These are phyloP conservation scores for Varroa destructor DNA, from an alignment of 1,140 invertebrate species.

Conservation along the genomic window DNA sequence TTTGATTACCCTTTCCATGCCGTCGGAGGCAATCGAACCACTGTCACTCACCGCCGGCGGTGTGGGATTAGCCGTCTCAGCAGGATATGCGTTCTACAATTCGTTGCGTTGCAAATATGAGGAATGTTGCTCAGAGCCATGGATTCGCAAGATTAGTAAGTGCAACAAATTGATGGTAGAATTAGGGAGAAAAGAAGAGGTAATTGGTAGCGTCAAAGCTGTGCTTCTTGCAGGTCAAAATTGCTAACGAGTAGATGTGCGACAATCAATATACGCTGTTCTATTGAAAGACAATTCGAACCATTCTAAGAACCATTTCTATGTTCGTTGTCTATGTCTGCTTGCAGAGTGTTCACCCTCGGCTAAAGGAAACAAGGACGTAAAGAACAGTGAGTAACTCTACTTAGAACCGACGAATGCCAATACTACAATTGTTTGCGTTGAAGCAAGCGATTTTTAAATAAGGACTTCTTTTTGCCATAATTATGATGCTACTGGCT, in stretches of 20 bases:
- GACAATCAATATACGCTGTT: too few species aligned
- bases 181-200: too few species aligned
- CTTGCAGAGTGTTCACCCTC: constrained; percentile 2
- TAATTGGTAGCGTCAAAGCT: too few species aligned
- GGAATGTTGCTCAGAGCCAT: constrained; percentile 16
- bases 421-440: too few species aligned
- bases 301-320: not conserved
- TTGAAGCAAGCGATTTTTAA: too few species aligned
- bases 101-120: constrained; percentile 1
- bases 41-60: constrained; percentile 6
- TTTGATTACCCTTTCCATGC: not conserved
- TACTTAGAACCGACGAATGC: not conserved
- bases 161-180: not conserved
- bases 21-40: constrained; percentile 11
- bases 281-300: too few species aligned
- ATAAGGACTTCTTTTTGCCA: too few species aligned
- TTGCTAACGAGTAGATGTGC: too few species aligned
- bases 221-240: not conserved
- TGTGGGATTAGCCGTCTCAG: constrained; percentile 2
- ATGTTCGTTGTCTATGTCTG: not conserved
- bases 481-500: too few species aligned
- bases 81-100: constrained; percentile 1
- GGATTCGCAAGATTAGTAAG: constrained; percentile 22
- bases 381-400: constrained; percentile 23
- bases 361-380: constrained; percentile 26